Evolutionary conservation across 1,140 invertebrate species (phyloP), one percentile per base, ranked within the genome.

Genomic region (Archivesica marissinica): DNA sequence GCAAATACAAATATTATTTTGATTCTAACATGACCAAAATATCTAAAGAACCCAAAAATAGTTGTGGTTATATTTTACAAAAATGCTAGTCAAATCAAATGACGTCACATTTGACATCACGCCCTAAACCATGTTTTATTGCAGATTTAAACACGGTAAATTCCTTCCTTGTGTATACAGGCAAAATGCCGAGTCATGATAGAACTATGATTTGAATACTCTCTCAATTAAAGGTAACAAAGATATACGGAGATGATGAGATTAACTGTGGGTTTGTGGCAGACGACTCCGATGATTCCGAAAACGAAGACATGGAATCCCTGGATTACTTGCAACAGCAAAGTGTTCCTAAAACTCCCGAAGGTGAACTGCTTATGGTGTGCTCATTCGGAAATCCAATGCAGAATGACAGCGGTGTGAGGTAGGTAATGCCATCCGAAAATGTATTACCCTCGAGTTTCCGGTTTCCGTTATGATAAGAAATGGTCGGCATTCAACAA

Each of bases 361-460:
- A 64, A 23, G 47, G 35, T 20, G 66, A 72, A 25, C 23, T 61
- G 9, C 20, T 81, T 0, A 15, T 81, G 44, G 44, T 64, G 44
- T 81, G 79, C 28, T 56, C 50, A 23, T 81, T 81, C 41, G 79
- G 79, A 23, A 81, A 81, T 41, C 79, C 68, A 17, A 68, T 81
- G 47, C 44, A 25, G 2, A 41, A 72, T 17, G 61, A 81, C 66
- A 72, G 1, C 2, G 79, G 79, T 2, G 66, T 70, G 0, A 72
- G 50, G 50, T 66, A 64, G 11, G 23, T 25, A 17, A n/a, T n/a
- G n/a, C n/a, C n/a, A n/a, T n/a, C n/a, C n/a, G n/a, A n/a, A n/a
- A n/a, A n/a, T n/a, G n/a, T n/a, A n/a, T n/a, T n/a, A n/a, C n/a
- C n/a, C n/a, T n/a, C n/a, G n/a, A n/a, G n/a, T n/a, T n/a, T n/a